phyloP scores from a whole-genome alignment of 2,113 vertebrate species.

The Ptyas mucosa region DNA sequence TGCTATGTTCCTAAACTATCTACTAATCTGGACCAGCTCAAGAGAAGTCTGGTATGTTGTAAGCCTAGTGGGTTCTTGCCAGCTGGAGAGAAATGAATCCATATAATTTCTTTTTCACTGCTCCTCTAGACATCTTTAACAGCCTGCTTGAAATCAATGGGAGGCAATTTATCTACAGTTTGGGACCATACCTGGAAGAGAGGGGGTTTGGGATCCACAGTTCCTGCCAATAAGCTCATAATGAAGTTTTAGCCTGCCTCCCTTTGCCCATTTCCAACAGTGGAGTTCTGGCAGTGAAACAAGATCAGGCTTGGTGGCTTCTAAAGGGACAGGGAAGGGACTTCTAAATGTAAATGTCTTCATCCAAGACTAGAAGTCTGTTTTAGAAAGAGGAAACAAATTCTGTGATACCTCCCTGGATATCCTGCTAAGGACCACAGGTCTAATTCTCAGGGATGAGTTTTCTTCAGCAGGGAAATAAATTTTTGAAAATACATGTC shows the following conservation, averaged over 20 bases:
- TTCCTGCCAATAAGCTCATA: neutral
- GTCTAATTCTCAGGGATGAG: neutral
- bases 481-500: neutral
- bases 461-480: neutral
- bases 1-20: neutral
- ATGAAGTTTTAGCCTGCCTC: neutral
- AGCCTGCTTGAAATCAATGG: neutral
- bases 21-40: neutral
- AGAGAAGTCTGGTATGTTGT: neutral
- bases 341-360: neutral
- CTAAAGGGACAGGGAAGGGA: neutral
- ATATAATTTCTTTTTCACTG: neutral
- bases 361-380: neutral
- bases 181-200: neutral
- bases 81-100: neutral
- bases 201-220: neutral
- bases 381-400: neutral
- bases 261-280: neutral
- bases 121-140: neutral
- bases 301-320: neutral
- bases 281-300: neutral
- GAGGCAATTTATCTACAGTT: neutral
- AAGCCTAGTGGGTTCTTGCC: neutral
- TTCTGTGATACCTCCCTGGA: neutral
- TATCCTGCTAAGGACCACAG: neutral